phyloP scores from a whole-genome alignment of 1,140 invertebrate species.

The Drosophila chauvacae region DNA sequence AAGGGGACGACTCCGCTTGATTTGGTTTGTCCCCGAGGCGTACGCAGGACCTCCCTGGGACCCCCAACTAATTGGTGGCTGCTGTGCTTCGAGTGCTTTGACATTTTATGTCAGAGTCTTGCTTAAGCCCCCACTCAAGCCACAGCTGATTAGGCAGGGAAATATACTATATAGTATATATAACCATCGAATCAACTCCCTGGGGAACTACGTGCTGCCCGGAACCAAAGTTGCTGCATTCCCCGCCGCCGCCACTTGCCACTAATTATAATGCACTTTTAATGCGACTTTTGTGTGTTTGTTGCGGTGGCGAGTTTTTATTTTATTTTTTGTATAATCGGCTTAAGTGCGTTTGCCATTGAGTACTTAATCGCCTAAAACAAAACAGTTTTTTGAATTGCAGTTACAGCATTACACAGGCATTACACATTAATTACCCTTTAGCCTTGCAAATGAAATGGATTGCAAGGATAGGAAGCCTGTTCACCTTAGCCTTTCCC shows the following conservation, averaged over 20 bases:
- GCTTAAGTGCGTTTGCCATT: not conserved
- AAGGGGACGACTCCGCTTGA: not conserved
- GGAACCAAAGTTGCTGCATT: not conserved
- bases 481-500: not conserved
- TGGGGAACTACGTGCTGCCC: not conserved
- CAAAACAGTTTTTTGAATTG: slow-evolving; percentile 10
- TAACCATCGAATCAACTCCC: not conserved
- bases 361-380: slow-evolving; percentile 20
- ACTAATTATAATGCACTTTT: slow-evolving; percentile 20
- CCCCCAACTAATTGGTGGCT: slow-evolving; percentile 9
- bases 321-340: not conserved
- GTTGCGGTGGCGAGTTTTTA: slow-evolving; percentile 1
- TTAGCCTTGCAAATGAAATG: not conserved
- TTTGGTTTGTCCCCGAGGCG: not conserved
- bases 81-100: too few species aligned
- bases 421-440: not conserved
- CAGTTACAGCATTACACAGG: not conserved
- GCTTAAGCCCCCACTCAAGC: not conserved
- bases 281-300: slow-evolving; percentile 2
- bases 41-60: not conserved
- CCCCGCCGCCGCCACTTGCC: not conserved
- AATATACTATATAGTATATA: not conserved
- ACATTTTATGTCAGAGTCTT: too few species aligned
- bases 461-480: not conserved
- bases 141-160: not conserved